Evolutionary conservation across 2,888 invertebrate species (phyloP), one percentile per base, ranked within the genome.

Genomic region (Himalopsyche anomala): DNA sequence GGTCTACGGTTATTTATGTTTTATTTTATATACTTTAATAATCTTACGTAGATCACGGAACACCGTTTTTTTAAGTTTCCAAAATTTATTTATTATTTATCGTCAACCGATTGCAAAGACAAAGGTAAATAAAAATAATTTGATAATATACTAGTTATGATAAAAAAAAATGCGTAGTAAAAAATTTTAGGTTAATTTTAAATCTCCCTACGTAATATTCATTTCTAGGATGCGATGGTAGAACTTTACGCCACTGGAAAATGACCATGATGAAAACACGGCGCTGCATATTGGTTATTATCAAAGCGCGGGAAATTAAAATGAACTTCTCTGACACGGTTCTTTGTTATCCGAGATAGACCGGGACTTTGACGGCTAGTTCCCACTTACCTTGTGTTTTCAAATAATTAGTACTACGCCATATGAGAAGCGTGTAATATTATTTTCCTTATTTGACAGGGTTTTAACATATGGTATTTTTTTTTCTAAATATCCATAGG

Each of bases 231-330:
- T 62, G 62, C 62, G 62, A 62, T 19, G 62, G 62, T 9, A 62
- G 62, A 62, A 62, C 62, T 62, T 62, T 62, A 62, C 62, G 62
- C n/a, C 36, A 69, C 74, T 15, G 83, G 55, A 85, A 81, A 79
- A 85, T 83, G 84, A 51, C 38, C 62, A 56, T 80, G 85, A 82
- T 81, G 86, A 86, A 54, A 86, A 84, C 42, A n/a, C 62, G 69
- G 83, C 36, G 42, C 87, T 85, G 80, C 87, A 87, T 86, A 86
- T 87, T 85, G 87, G 87, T 87, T 86, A 84, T 87, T 85, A 87
- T 86, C 87, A 86, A 87, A 86, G 85, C 83, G 79, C 86, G 86
- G 62, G 86, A 87, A 87, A 87, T 87, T 87, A 87, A 87, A 87
- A 86, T 85, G 87, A 87, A 86, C 86, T 81, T 85, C 84, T 83